phyloP scores from a whole-genome alignment of 2,797 vertebrate species.

The Lutjanus argentimaculatus region DNA sequence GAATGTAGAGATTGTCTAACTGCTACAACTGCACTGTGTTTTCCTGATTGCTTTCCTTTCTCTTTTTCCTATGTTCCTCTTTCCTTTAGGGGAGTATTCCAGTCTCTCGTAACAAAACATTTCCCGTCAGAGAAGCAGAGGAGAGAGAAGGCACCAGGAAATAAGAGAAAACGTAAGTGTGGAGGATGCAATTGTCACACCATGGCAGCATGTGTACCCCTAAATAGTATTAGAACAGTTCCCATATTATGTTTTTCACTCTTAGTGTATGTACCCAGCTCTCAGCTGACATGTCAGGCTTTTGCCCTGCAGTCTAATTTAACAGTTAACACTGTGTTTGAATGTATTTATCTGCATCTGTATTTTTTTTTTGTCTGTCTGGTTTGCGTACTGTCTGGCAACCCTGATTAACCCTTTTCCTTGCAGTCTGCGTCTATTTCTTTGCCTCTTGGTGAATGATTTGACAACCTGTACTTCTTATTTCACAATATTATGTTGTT shows the following conservation, averaged over 20 bases:
- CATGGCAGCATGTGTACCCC: neutral
- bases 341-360: neutral
- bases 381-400: neutral
- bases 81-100: conserved; percentile 93
- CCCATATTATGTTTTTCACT: neutral
- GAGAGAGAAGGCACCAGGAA: conserved; percentile 90
- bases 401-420: neutral
- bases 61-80: conserved; percentile 40
- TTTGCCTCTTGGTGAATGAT: neutral
- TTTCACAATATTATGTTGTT: neutral
- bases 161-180: conserved; percentile 95
- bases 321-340: neutral
- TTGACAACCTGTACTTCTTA: neutral
- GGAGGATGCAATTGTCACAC: neutral
- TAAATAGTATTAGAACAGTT: neutral
- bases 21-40: conserved; percentile 17
- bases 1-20: conserved; percentile 25
- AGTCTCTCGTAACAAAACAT: conserved; percentile 96
- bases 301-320: conserved; percentile 6
- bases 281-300: conserved; percentile 22
- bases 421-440: neutral
- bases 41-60: conserved; percentile 7
- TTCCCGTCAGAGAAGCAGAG: conserved; percentile 97
- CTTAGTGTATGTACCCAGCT: neutral
- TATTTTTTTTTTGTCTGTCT: neutral